These are phyloP conservation scores for Neodiprion virginianus DNA, from an alignment of 1,140 invertebrate genomes.

Conservation along the genomic window DNA sequence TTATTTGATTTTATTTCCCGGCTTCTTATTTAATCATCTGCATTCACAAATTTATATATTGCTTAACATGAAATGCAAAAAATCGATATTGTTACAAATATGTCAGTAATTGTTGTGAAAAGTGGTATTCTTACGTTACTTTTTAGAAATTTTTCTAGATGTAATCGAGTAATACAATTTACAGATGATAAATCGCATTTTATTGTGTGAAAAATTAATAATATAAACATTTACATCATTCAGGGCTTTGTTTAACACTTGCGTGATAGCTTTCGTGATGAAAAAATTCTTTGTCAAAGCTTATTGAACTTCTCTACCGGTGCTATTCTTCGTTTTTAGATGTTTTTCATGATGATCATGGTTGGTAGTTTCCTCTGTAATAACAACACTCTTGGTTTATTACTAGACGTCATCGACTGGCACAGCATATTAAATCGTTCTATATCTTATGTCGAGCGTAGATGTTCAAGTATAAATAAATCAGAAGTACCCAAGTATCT, in stretches of 20 bases:
- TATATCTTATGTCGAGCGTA: constrained; percentile 39
- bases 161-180: no score
- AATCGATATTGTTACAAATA: no score
- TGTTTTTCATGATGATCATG: constrained; percentile 52
- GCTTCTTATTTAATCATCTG: no score
- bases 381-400: constrained; percentile 49
- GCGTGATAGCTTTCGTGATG: no score
- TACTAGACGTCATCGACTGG: constrained; percentile 46
- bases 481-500: constrained; percentile 45
- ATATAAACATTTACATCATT: no score
- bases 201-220: no score
- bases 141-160: not conserved
- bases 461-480: constrained; percentile 35
- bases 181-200: no score
- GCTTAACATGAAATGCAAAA: no score
- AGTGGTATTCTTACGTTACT: not conserved
- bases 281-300: not conserved
- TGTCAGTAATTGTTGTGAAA: no score
- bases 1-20: not conserved
- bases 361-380: constrained; percentile 54
- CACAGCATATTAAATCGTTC: constrained; percentile 41
- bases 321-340: constrained; percentile 49
- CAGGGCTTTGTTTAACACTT: no score
- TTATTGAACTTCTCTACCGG: constrained; percentile 1
- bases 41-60: no score